Evolutionary conservation across 92 coral and sea anemone genomes (phyloP).

Genomic region (Paragorgia papillata): DNA sequence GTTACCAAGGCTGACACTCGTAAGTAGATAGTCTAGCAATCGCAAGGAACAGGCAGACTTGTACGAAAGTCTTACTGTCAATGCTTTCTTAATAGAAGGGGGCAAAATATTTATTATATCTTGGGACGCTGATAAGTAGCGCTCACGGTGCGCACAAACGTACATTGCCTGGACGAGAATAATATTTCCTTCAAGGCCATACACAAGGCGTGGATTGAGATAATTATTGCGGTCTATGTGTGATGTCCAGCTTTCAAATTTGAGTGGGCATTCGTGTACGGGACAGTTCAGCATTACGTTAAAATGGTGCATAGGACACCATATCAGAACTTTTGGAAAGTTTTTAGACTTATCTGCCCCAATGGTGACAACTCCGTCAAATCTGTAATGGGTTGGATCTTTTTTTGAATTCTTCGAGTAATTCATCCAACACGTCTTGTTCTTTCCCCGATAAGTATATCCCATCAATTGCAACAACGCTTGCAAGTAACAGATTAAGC

Average conservation of each 20-base stretch:
- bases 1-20: constrained; percentile 48
- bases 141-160: constrained; percentile 10
- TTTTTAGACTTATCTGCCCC: background rate
- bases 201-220: constrained; percentile 37
- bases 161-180: constrained; percentile 39
- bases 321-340: background rate
- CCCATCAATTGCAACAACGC: too few relatives aligned
- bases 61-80: constrained; percentile 49
- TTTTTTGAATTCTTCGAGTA: constrained; percentile 53
- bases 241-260: constrained; percentile 42
- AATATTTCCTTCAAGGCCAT: constrained; percentile 37
- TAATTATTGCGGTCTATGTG: background rate
- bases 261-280: constrained; percentile 2
- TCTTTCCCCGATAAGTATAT: constrained; percentile 30
- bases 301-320: constrained; percentile 22
- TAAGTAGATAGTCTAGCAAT: constrained; percentile 45
- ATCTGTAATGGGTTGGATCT: constrained; percentile 59
- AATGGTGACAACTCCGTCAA: constrained; percentile 54
- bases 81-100: constrained; percentile 12
- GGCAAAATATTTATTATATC: constrained; percentile 35
- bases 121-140: constrained; percentile 25
- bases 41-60: constrained; percentile 35
- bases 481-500: too few relatives aligned
- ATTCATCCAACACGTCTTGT: constrained; percentile 50
- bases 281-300: constrained; percentile 3